These are phyloP conservation scores for Nyctereutes procyonoides DNA, from an alignment of 2,113 vertebrate species.

Conservation along the genomic window DNA sequence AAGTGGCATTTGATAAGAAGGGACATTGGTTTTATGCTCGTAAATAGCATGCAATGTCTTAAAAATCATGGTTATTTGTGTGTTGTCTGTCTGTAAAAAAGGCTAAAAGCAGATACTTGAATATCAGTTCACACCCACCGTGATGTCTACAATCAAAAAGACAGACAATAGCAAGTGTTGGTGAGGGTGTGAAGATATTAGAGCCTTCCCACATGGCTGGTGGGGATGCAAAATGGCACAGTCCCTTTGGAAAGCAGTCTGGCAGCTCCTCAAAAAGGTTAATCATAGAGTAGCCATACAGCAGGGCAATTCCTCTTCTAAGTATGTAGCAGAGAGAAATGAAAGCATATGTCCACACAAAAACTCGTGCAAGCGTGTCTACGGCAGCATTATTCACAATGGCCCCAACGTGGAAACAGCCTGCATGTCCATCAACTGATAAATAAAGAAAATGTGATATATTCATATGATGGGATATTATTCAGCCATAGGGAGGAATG, in stretches of 20 bases:
- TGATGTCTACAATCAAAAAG: background rate
- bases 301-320: no score
- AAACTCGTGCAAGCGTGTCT: accelerated
- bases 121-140: accelerated
- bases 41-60: accelerated
- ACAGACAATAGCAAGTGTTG: background rate
- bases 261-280: background rate
- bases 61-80: accelerated
- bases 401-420: background rate
- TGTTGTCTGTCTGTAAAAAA: background rate
- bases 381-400: accelerated
- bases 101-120: background rate
- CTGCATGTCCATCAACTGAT: accelerated
- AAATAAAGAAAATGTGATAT: accelerated
- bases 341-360: accelerated
- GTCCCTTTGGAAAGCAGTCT: accelerated
- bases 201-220: accelerated
- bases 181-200: accelerated
- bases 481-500: accelerated
- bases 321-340: accelerated
- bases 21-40: no score
- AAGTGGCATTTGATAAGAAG: background rate
- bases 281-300: accelerated
- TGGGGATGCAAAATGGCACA: accelerated
- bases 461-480: accelerated